phyloP scores from a whole-genome alignment of 92 coral and sea anemone genomes.

The Plumapathes pennacea region DNA sequence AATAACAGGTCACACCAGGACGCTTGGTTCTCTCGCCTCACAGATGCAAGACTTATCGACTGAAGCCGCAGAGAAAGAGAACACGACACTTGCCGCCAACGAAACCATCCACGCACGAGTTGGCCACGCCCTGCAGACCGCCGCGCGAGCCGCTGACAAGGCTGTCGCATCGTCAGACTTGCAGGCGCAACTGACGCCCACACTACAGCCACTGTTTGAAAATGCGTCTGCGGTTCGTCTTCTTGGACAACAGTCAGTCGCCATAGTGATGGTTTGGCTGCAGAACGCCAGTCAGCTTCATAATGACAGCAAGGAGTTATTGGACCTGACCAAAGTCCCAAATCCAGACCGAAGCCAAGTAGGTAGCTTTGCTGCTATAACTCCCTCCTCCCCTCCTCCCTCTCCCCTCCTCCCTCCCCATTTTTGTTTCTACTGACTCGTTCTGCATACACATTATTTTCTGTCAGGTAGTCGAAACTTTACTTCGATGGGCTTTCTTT shows the following conservation, averaged over 20 bases:
- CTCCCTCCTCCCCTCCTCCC: too few species aligned
- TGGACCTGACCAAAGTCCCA: constrained; percentile 18
- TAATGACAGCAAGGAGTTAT: constrained; percentile 43
- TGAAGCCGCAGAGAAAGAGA: constrained; percentile 25
- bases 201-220: constrained; percentile 35
- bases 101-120: constrained; percentile 26
- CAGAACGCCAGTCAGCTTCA: constrained; percentile 49
- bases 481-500: constrained; percentile 2
- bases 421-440: too few species aligned
- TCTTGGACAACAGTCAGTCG: constrained; percentile 39
- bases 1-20: constrained; percentile 10
- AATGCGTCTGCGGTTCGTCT: constrained; percentile 46
- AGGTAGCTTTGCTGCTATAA: too few species aligned
- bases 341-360: constrained; percentile 54
- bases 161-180: constrained; percentile 21
- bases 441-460: too few species aligned
- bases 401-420: neutral
- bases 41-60: constrained; percentile 10
- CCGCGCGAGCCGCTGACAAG: constrained; percentile 22
- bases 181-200: constrained; percentile 24
- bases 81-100: constrained; percentile 44
- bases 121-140: constrained; percentile 23
- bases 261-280: constrained; percentile 36
- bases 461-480: neutral
- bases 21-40: neutral